phyloP scores from a whole-genome alignment of 2,888 invertebrate species.

The Xestoiulus laeticollis region DNA sequence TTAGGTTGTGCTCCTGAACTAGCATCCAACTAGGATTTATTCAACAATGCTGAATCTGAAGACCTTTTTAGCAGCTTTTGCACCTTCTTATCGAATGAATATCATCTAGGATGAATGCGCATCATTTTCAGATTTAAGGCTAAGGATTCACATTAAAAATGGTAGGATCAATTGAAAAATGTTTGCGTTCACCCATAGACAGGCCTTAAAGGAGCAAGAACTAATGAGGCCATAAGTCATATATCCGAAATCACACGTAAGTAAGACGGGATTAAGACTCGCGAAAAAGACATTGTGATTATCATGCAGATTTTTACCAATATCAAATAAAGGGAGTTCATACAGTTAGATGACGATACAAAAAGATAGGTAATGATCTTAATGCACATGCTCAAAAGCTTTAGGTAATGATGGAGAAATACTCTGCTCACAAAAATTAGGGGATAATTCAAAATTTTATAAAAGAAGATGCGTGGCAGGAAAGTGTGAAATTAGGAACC shows the following conservation, averaged over 20 bases:
- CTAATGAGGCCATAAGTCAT: not conserved
- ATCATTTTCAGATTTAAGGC: not conserved
- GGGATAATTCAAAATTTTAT: no score
- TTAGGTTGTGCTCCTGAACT: not conserved
- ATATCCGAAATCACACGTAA: not conserved
- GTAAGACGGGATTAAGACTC: not conserved
- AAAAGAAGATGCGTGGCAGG: no score
- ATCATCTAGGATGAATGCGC: not conserved
- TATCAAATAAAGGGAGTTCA: no score
- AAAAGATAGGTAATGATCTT: no score
- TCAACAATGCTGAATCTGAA: not conserved
- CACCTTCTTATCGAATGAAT: not conserved
- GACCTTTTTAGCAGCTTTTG: not conserved
- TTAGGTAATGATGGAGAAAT: no score
- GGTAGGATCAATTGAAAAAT: not conserved
- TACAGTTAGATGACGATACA: no score
- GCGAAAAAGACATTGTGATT: not conserved
- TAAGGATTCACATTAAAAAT: not conserved
- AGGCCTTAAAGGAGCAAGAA: not conserved
- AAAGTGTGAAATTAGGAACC: no score
- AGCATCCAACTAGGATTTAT: slow-evolving; percentile 5
- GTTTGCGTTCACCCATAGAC: not conserved
- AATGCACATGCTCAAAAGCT: no score
- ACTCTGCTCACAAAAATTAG: no score
- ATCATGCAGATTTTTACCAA: not conserved